phyloP scores from a whole-genome alignment of 2,797 vertebrate species.

The Geotrypetes seraphini region DNA sequence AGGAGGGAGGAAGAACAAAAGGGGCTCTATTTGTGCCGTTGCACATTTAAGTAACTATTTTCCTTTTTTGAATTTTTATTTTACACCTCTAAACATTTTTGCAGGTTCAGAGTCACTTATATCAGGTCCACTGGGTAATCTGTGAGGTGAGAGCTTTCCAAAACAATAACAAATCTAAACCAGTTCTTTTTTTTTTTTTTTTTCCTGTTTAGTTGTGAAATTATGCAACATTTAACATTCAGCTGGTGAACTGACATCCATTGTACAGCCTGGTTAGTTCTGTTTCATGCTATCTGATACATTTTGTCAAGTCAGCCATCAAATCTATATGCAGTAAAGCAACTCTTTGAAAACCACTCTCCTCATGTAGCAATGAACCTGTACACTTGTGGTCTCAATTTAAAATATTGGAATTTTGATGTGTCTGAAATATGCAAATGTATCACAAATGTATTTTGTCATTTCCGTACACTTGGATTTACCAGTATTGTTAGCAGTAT shows the following conservation, averaged over 20 bases:
- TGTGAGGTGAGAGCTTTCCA: conserved; percentile 56
- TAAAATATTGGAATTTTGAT: conserved; percentile 37
- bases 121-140: conserved; percentile 70
- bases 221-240: conserved; percentile 43
- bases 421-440: conserved; percentile 62
- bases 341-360: conserved; percentile 33
- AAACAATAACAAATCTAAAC: conserved; percentile 44
- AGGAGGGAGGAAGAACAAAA: too few species aligned
- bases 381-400: conserved; percentile 29
- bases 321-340: neutral
- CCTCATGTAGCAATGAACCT: conserved; percentile 30
- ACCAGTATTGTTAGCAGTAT: conserved; percentile 43
- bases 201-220: too few species aligned
- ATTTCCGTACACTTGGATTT: conserved; percentile 38
- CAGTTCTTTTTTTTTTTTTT: too few species aligned
- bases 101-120: conserved; percentile 64
- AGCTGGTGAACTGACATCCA: conserved; percentile 47
- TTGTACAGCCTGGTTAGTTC: conserved; percentile 62
- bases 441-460: conserved; percentile 45
- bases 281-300: conserved; percentile 45
- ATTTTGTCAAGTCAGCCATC: conserved; percentile 52
- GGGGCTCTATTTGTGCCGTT: conserved; percentile 79
- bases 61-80: conserved; percentile 75
- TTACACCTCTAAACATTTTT: conserved; percentile 67
- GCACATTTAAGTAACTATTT: conserved; percentile 77